Percentiles rank a stretch among this genome's conserved stretches.
These are phyloP conservation scores for Enteromius paludinosus DNA, from an alignment of 2,797 vertebrate species.

Conservation along the genomic window DNA sequence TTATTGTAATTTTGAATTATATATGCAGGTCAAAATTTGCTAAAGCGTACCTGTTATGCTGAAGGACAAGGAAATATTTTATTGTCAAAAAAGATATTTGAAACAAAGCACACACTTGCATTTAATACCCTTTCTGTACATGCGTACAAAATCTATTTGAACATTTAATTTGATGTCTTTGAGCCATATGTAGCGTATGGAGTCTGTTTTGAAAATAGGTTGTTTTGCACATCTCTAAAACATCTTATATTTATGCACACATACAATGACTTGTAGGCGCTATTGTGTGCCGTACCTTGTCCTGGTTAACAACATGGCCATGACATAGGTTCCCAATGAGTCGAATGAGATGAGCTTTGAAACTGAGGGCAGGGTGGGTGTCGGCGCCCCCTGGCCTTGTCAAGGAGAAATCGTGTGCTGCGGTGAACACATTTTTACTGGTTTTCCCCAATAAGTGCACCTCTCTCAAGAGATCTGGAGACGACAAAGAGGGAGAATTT, in stretches of 20 bases:
- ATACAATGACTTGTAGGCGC: too few species aligned
- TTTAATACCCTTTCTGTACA: not conserved
- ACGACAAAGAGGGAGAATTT: conserved; percentile 22
- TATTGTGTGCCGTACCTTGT: conserved; percentile 80
- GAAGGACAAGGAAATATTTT: not conserved
- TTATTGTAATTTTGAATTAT: not conserved
- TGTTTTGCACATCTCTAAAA: not conserved
- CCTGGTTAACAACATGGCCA: conserved; percentile 85
- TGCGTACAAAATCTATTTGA: not conserved
- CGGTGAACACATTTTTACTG: conserved; percentile 84
- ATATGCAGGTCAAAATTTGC: not conserved
- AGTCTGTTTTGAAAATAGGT: not conserved
- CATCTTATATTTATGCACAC: not conserved
- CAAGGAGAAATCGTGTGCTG: conserved; percentile 76
- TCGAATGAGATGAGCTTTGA: conserved; percentile 95
- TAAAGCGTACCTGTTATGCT: not conserved
- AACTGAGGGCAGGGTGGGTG: conserved; percentile 80
- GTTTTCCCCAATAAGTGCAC: conserved; percentile 86
- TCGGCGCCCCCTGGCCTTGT: conserved; percentile 67
- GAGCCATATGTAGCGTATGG: not conserved
- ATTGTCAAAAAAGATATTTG: not conserved
- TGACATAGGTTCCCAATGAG: conserved; percentile 95
- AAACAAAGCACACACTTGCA: not conserved
- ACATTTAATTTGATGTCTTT: not conserved
- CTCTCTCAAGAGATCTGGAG: conserved; percentile 86